Evolutionary conservation across 1,140 invertebrate genomes (phyloP).

Genomic region (Cydia splendana): DNA sequence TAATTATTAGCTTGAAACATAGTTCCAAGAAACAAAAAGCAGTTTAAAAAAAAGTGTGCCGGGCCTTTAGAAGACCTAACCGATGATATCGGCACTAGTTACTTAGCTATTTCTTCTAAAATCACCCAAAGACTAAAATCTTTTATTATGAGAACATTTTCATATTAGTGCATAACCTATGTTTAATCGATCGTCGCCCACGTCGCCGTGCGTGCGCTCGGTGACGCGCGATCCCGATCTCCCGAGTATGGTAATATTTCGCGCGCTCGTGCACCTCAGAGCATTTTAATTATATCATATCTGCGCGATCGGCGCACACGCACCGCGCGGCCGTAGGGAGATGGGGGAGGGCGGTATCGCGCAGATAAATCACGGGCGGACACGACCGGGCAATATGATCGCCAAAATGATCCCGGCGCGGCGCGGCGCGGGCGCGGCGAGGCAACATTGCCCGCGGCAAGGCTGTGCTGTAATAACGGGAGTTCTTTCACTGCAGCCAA

Average conservation of each 20-base stretch:
- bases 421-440: background rate
- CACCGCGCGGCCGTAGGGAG: background rate
- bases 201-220: conserved; percentile 2
- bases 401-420: conserved; percentile 6
- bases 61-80: no score
- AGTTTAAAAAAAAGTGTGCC: background rate
- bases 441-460: conserved; percentile 18
- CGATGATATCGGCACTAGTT: no score
- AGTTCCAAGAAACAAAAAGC: background rate
- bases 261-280: conserved; percentile 56
- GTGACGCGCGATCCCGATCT: conserved; percentile 28
- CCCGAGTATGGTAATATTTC: conserved; percentile 63
- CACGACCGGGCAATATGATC: conserved; percentile 21
- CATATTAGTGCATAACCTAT: conserved; percentile 1
- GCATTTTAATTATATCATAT: conserved; percentile 64
- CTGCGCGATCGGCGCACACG: conserved; percentile 44
- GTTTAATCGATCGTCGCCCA: conserved; percentile 14
- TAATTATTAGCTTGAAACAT: conserved; percentile 6
- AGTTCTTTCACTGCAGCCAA: background rate
- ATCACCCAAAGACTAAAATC: background rate
- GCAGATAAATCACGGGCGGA: conserved; percentile 24
- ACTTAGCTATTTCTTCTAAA: background rate
- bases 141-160: background rate
- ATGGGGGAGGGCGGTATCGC: conserved; percentile 13
- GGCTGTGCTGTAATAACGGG: conserved; percentile 20